A percentile compares a stretch with the other conserved stretches of the same genome.
These are phyloP conservation scores for Aphaenogaster floridana DNA, from an alignment of 1,140 invertebrate genomes.

Conservation along the genomic window DNA sequence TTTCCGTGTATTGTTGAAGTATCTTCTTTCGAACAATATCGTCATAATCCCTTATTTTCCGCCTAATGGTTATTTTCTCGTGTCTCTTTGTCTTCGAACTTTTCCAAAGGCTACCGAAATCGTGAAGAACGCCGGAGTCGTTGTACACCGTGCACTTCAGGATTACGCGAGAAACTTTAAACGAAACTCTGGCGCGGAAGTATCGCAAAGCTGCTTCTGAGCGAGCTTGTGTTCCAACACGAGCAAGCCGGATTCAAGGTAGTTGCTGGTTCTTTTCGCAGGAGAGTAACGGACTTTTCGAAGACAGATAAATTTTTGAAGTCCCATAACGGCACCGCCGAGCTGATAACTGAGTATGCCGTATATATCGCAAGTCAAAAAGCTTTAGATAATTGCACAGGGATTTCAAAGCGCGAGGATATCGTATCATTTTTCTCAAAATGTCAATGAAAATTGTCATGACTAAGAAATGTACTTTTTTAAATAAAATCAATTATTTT, in stretches of 20 bases:
- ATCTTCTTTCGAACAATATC: conserved; percentile 25
- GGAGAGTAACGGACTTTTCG: conserved; percentile 53
- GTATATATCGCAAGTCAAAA: conserved; percentile 23
- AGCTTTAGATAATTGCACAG: conserved; percentile 37
- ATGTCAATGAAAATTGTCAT: neutral
- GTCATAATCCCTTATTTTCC: conserved; percentile 36
- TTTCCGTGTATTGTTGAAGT: neutral
- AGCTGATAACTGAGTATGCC: conserved; percentile 46
- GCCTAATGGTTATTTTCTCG: conserved; percentile 54
- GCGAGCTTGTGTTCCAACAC: conserved; percentile 34
- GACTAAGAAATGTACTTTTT: neutral
- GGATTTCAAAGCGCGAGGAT: conserved; percentile 6
- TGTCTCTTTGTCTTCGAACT: conserved; percentile 54
- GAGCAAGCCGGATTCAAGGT: conserved; percentile 40
- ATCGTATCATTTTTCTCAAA: neutral
- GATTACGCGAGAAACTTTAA: conserved; percentile 81
- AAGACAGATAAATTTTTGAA: conserved; percentile 64
- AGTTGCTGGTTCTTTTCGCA: conserved; percentile 52
- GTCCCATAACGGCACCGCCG: conserved; percentile 46
- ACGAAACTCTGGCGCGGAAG: conserved; percentile 75
- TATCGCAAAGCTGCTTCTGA: conserved; percentile 73
- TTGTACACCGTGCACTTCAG: conserved; percentile 75
- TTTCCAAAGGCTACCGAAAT: conserved; percentile 56
- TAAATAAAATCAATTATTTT: neutral
- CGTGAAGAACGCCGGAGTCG: conserved; percentile 65